Evolutionary conservation across 2,113 vertebrate species (phyloP).

Genomic region (Tylochromis polylepis): DNA sequence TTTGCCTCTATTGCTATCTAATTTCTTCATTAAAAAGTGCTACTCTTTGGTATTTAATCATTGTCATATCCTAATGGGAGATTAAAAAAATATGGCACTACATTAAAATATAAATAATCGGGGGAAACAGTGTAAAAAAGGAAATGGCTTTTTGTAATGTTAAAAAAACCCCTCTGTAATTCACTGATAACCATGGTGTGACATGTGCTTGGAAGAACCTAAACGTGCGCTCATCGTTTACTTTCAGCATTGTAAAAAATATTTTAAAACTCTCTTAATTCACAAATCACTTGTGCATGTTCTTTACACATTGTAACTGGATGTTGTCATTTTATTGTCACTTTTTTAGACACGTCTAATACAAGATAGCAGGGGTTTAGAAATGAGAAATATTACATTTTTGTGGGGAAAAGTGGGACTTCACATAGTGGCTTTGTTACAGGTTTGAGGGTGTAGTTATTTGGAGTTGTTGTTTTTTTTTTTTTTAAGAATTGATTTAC

Average conservation of each 20-base stretch:
- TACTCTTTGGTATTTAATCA: not conserved
- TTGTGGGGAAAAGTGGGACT: not conserved
- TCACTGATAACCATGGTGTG: too few species aligned
- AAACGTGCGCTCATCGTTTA: accelerated
- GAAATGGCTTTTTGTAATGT: not conserved
- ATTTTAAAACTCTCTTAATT: not conserved
- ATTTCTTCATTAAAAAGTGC: not conserved
- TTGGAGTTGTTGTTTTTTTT: not conserved
- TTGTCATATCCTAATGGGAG: not conserved
- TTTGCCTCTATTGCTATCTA: not conserved
- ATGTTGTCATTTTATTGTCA: not conserved
- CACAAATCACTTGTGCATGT: not conserved
- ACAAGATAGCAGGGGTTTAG: not conserved
- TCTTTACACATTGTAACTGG: not conserved
- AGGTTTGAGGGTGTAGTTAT: not conserved
- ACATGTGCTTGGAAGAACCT: not conserved
- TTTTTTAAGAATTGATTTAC: not conserved
- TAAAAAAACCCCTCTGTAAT: not conserved
- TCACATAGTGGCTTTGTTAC: not conserved
- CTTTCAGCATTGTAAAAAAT: not conserved
- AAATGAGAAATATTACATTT: not conserved
- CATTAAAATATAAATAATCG: not conserved
- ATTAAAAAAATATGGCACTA: not conserved
- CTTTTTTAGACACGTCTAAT: accelerated
- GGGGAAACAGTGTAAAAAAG: not conserved